Evolutionary conservation across 2,888 invertebrate species (phyloP).

Genomic region (Melinaea menophilus): DNA sequence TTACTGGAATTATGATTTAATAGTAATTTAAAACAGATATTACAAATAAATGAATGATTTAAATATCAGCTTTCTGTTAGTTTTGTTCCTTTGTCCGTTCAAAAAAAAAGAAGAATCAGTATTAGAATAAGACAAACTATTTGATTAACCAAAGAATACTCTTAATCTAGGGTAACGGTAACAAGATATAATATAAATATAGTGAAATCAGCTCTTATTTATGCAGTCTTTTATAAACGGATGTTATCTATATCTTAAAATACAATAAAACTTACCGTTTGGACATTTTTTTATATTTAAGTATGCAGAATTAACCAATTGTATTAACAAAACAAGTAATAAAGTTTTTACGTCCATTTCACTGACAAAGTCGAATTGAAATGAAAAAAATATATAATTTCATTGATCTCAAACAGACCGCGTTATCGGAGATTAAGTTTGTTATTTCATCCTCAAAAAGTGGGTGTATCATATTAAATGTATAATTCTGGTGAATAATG

Average conservation of each 20-base stretch:
- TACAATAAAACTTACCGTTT: constrained; percentile 45
- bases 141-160: no score
- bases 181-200: no score
- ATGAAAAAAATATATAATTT: constrained; percentile 10
- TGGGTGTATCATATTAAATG: neutral
- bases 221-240: neutral
- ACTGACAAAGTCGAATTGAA: constrained; percentile 13
- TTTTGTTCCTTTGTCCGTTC: no score
- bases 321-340: constrained; percentile 25
- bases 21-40: neutral
- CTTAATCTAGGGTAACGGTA: no score
- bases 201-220: neutral
- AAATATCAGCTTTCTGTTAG: no score
- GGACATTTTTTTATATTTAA: constrained; percentile 53
- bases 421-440: neutral
- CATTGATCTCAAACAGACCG: constrained; percentile 2
- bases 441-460: neutral
- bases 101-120: no score
- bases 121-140: no score
- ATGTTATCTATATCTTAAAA: neutral
- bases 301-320: constrained; percentile 37
- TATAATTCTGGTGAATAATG: no score
- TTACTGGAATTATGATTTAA: constrained; percentile 38
- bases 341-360: constrained; percentile 31
- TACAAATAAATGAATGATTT: no score